phyloP scores from a whole-genome alignment of 2,113 vertebrate genomes.

The Colistium nudipinnis region DNA sequence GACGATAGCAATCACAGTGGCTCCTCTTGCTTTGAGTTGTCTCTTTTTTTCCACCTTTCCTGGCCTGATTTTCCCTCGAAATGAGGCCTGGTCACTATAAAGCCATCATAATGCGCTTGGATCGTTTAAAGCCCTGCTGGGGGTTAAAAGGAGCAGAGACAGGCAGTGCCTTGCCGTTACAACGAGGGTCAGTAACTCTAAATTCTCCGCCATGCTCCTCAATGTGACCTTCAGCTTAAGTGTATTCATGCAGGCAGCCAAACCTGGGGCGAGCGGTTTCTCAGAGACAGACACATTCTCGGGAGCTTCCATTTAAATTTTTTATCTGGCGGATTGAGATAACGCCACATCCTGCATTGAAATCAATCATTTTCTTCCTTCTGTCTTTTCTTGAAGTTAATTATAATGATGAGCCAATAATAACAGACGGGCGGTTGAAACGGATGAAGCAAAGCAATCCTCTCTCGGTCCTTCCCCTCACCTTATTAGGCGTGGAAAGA shows the following conservation, averaged over 20 bases:
- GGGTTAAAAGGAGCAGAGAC: neutral
- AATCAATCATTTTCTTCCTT: neutral
- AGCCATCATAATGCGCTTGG: conserved; percentile 5
- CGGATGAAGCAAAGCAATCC: neutral
- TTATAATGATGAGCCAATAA: conserved; percentile 18
- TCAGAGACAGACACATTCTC: conserved; percentile 42
- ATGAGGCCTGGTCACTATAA: neutral
- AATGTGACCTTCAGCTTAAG: conserved; percentile 43
- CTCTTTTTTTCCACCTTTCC: neutral
- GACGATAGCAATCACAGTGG: neutral
- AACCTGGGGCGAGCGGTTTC: conserved; percentile 41
- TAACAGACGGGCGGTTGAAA: conserved; percentile 1
- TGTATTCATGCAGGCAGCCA: conserved; percentile 39
- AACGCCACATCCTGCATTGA: neutral
- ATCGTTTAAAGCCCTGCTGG: neutral
- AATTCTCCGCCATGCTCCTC: conserved; percentile 22
- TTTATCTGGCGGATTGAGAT: neutral
- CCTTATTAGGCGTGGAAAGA: conserved; percentile 69
- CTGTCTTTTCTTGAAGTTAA: too few species aligned
- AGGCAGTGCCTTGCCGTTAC: conserved; percentile 10
- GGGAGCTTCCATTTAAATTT: neutral
- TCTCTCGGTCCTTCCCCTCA: conserved; percentile 32
- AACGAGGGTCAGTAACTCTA: conserved; percentile 6
- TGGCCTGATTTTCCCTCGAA: neutral
- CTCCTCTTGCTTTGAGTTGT: neutral